These are phyloP conservation scores for Macrotis lagotis DNA, from an alignment of 2,113 vertebrate species.

Conservation along the genomic window DNA sequence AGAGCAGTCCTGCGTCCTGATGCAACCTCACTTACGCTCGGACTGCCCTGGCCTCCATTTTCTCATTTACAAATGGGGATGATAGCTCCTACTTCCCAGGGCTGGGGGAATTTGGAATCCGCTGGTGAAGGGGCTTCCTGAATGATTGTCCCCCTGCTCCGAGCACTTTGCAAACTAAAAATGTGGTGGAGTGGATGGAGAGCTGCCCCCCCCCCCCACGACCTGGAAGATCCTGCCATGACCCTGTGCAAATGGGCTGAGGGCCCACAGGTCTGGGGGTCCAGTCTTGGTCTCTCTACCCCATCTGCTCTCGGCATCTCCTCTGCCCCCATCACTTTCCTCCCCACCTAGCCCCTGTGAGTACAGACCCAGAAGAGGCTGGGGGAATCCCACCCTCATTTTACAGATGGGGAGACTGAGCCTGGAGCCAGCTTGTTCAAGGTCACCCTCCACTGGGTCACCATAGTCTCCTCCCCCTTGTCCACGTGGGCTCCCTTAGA, in stretches of 20 bases:
- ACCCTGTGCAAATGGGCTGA: no score
- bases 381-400: not conserved
- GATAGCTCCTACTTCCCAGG: no score
- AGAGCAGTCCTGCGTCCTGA: not conserved
- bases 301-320: not conserved
- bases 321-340: accelerated
- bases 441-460: not conserved
- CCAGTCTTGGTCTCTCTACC: no score
- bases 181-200: not conserved
- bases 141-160: not conserved
- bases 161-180: not conserved
- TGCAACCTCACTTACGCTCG: no score
- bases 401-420: not conserved
- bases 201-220: no score
- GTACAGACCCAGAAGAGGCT: not conserved
- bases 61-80: not conserved
- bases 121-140: no score
- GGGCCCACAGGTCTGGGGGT: no score
- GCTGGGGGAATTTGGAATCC: not conserved
- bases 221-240: not conserved
- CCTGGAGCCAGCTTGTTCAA: not conserved
- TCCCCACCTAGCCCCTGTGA: not conserved
- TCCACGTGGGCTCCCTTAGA: not conserved
- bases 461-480: not conserved
- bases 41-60: not conserved